Percentiles rank a stretch among this genome's conserved stretches.
Evolutionary conservation across 2,888 invertebrate species (phyloP).

Genomic region (Scaptomyza polygonia): DNA sequence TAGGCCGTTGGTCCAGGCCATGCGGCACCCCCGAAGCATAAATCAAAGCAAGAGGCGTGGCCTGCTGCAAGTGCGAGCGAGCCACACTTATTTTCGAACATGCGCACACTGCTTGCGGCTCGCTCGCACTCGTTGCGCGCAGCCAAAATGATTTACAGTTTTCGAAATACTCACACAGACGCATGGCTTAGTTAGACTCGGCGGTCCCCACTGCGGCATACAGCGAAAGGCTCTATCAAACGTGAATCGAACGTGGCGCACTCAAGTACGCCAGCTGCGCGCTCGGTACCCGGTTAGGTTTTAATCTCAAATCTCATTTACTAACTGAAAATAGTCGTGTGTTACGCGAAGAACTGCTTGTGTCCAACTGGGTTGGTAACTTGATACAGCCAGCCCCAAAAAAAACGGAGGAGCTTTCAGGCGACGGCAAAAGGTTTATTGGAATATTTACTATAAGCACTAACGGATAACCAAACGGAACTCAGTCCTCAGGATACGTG

Average conservation of each 20-base stretch:
- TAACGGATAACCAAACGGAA: conserved; percentile 22
- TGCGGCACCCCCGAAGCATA: conserved; percentile 73
- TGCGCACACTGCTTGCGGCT: conserved; percentile 46
- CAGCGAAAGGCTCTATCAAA: conserved; percentile 61
- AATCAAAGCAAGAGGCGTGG: conserved; percentile 80
- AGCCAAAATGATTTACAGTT: conserved; percentile 76
- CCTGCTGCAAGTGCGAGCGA: conserved; percentile 41
- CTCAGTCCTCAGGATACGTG: conserved; percentile 32
- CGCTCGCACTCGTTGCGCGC: conserved; percentile 45
- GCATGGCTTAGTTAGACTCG: conserved; percentile 12
- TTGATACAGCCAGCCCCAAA: conserved; percentile 30
- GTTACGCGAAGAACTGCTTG: conserved; percentile 26
- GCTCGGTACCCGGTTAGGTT: conserved; percentile 65
- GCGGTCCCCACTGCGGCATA: conserved; percentile 37
- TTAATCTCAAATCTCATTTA: conserved; percentile 20
- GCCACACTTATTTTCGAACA: conserved; percentile 53
- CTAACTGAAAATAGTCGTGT: conserved; percentile 37
- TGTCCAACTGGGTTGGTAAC: conserved; percentile 39
- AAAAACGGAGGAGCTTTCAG: conserved; percentile 13
- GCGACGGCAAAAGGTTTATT: conserved; percentile 25
- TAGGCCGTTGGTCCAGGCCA: conserved; percentile 71
- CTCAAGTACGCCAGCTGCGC: conserved; percentile 75
- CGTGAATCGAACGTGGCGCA: conserved; percentile 79
- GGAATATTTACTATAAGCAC: conserved; percentile 34
- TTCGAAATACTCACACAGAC: conserved; percentile 69